phyloP scores from a whole-genome alignment of 2,113 vertebrate species.

The Tinamus guttatus region DNA sequence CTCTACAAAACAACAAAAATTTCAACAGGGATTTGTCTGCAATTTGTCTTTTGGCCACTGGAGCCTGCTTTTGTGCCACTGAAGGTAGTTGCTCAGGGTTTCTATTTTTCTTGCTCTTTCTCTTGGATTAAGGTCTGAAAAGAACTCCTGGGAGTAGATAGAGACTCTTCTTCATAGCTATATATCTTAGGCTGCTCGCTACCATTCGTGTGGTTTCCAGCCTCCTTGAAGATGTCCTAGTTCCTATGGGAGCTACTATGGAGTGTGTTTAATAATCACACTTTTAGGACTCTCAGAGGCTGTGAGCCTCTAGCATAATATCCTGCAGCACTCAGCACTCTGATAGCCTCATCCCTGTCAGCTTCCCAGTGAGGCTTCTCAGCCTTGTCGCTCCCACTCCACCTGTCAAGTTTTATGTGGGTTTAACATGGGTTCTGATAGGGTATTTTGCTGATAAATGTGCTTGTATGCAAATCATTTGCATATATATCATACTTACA shows the following conservation, averaged over 20 bases:
- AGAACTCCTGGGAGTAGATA: not conserved
- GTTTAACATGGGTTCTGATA: not conserved
- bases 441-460: not conserved
- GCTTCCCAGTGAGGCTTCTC: fast-evolving
- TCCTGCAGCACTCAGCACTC: not conserved
- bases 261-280: not conserved
- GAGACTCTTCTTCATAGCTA: not conserved
- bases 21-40: not conserved
- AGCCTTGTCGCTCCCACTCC: not conserved
- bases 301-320: not conserved
- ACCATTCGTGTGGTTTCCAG: not conserved
- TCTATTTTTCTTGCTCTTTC: not conserved
- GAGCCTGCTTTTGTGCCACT: not conserved
- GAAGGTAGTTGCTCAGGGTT: not conserved
- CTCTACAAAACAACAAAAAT: not conserved
- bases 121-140: not conserved
- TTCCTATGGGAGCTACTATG: not conserved
- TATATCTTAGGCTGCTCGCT: not conserved
- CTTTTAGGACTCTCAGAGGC: not conserved
- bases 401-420: not conserved
- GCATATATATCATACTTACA: not conserved
- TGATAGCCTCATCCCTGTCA: not conserved
- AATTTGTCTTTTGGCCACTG: not conserved
- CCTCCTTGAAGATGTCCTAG: not conserved
- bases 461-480: not conserved